Base-by-base conservation (phyloP, 1,140 invertebrate species). In the Orius insidiosus region DNA sequence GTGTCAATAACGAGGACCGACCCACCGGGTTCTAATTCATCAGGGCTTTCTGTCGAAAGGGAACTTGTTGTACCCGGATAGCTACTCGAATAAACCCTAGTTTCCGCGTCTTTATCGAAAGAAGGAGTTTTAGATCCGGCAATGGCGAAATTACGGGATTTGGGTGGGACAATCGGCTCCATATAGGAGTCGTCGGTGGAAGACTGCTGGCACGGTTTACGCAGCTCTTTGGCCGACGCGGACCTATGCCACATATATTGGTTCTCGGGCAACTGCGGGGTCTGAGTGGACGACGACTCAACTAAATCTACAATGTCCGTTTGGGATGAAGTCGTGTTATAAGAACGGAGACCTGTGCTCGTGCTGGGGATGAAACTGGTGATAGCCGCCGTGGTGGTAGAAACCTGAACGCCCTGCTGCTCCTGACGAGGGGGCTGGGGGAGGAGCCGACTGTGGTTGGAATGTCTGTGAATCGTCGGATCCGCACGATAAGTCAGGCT, bases 41-140 rank as follows among this genome's bases (percentile, higher is more conserved):
- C 74, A 54, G 64, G 74, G 53, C 61, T 78, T 63, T 66, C 72
- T 63, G 66, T 69, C 60, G 66, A 71, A 56, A 65, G 48, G 43
- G 56, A 71, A 50, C 72, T 72, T 2, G 78, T 75, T 10, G 78
- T 83, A 24, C 82, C 83, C 6, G 83, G 83, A 61, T 85, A 87
- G 56, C 80, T 84, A 52, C 80, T 83, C 19, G 81, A 85, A 61
- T 85, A 86, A 0, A 84, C 73, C 52, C 78, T 76, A 10, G 57
- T 56, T 37, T 70, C 68, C 13, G 43, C 45, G 32, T 53, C 53
- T 18, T 54, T 47, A 39, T 58, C 56, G 4, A 58, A 49, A 3
- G 55, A 56, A 30, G 54, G 54, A 30, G 52, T 54, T 50, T 56
- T 57, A 35, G 49, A 55, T 8, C 53, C 55, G 14, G 53, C 51